Conservation (phyloP, 2,888 invertebrate genomes). For the Drosophila rellima region DNA sequence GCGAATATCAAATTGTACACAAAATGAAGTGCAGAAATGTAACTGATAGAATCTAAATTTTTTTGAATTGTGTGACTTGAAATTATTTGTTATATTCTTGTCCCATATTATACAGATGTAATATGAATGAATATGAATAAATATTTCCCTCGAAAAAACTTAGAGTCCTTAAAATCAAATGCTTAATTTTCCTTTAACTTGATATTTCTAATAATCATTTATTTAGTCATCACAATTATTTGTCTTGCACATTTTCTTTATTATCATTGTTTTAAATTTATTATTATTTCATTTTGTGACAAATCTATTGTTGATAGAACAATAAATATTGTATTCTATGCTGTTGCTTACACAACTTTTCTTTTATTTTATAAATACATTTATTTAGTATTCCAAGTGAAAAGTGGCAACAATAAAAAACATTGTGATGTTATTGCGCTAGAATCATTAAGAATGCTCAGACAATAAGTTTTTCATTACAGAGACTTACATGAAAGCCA, state of each 20-base stretch:
- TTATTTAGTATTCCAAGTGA: slow-evolving; percentile 7
- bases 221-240: not conserved
- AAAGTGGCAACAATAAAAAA: slow-evolving; percentile 5
- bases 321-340: slow-evolving; percentile 2
- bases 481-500: slow-evolving; percentile 38
- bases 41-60: slow-evolving; percentile 4
- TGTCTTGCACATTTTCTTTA: not conserved
- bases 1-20: not conserved
- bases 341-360: not conserved
- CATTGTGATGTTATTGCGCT: slow-evolving; percentile 12
- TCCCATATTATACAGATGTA: not conserved
- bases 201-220: not conserved
- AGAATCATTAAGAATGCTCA: slow-evolving; percentile 33
- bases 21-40: slow-evolving; percentile 15
- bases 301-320: not conserved
- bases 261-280: not conserved
- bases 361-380: slow-evolving; percentile 2
- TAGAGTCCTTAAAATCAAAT: too few species aligned
- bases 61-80: not conserved
- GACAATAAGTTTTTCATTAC: slow-evolving; percentile 46
- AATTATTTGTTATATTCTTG: not conserved
- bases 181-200: too few species aligned
- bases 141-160: too few species aligned
- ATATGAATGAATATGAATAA: too few species aligned
- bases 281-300: not conserved